Base-by-base conservation (phyloP, 2,888 invertebrate genomes). In the Miltochrista miniata region DNA sequence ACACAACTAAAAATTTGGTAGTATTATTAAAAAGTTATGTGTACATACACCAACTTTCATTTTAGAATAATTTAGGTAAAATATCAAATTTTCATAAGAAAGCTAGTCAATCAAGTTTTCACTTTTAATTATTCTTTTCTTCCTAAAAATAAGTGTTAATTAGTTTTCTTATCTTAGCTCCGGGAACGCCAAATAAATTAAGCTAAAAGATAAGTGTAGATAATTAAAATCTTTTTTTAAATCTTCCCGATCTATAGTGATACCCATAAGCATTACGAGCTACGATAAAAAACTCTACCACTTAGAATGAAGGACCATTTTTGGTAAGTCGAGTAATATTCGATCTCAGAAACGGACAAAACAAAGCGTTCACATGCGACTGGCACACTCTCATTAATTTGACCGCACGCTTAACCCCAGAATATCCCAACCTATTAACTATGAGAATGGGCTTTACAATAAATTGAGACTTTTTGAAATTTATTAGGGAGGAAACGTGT, bases 371-470 rank as follows among this genome's bases (percentile, higher is more conserved):
- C 71, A 70, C 70, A 70, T 74, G 64, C 59, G 68, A 64, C 64
- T 80, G 79, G 81, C 81, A 74, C 74, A 68, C 70, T 63, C 75
- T 79, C 83, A 85, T 86, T 86, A 85, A 81, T 86, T 77, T 72
- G 76, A 79, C 76, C 67, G 68, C 64, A 75, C 69, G 83, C 81
- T 70, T 72, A 79, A 78, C 83, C 85, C 68, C 72, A 74, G 72
- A 77, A 83, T 85, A 81, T 80, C 79, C 83, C 77, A 68, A 70
- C 76, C 85, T 81, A 85, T 85, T 85, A 85, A 85, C 83, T 81
- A 79, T 76, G 69, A 66, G 74, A 78, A 74, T 68, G 57, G 75
- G 73, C 70, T 76, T 68, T 72, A 76, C 79, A 75, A 82, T 87
- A 86, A 83, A 86, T 87, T 79, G 68, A 68, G 76, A 81, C 74